Evolutionary conservation across 2,888 invertebrate genomes (phyloP).

Genomic region (Scaptomyza tumidula): DNA sequence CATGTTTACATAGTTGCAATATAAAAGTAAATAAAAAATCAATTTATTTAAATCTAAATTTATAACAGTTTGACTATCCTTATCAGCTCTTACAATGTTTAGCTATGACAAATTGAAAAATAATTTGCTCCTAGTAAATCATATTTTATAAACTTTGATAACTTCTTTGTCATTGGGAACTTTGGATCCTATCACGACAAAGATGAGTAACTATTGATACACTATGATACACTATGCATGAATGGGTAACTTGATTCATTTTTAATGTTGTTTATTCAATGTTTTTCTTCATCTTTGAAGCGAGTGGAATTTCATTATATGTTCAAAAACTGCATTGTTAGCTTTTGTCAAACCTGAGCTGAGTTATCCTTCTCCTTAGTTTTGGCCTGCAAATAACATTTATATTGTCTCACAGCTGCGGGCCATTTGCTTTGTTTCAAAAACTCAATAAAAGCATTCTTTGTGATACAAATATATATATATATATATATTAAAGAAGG

Average conservation of each 20-base stretch:
- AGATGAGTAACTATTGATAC: background rate
- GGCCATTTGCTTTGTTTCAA: background rate
- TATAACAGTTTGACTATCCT: too few relatives aligned
- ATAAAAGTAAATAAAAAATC: too few relatives aligned
- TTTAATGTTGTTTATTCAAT: background rate
- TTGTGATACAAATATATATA: too few relatives aligned
- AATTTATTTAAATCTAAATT: too few relatives aligned
- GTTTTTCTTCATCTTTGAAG: background rate
- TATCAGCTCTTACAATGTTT: too few relatives aligned
- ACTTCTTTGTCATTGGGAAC: too few relatives aligned
- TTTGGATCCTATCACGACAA: too few relatives aligned
- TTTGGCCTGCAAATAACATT: slow-evolving; percentile 8
- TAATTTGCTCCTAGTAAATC: too few relatives aligned
- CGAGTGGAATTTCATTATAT: slow-evolving; percentile 1
- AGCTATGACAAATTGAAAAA: too few relatives aligned
- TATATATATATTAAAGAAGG: background rate
- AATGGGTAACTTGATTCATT: background rate
- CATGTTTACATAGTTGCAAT: too few relatives aligned
- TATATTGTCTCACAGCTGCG: slow-evolving; percentile 4
- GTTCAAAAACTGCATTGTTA: slow-evolving; percentile 1
- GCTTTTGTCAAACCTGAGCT: background rate
- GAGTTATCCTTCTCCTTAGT: background rate
- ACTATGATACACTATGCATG: too few relatives aligned
- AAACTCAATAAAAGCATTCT: slow-evolving; percentile 11
- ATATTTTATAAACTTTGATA: too few relatives aligned